A percentile compares a stretch with the other conserved stretches of the same genome.
phyloP scores from a whole-genome alignment of 2,888 invertebrate genomes.

The Cheilosia scutellata region DNA sequence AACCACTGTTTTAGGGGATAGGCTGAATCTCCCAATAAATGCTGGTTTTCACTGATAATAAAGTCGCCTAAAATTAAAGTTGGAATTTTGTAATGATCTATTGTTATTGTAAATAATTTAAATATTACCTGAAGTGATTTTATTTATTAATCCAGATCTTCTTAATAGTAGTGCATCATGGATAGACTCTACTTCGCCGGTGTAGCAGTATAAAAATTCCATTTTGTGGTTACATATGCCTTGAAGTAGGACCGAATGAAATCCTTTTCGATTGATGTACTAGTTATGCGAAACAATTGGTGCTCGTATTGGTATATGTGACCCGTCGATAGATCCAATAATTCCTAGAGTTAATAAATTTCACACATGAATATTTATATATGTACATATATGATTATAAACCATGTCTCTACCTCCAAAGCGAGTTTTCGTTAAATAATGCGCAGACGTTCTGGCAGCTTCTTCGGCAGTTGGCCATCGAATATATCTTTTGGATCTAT shows the following conservation, averaged over 20 bases:
- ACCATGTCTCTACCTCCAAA: not conserved
- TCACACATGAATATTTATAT: too few species aligned
- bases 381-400: too few species aligned
- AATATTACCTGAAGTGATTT: conserved; percentile 18
- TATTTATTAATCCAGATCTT: conserved; percentile 27
- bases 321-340: conserved; percentile 29
- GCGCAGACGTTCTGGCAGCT: conserved; percentile 18
- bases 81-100: not conserved
- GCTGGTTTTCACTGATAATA: conserved; percentile 21
- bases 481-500: not conserved
- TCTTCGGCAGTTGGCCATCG: conserved; percentile 12
- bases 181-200: conserved; percentile 19
- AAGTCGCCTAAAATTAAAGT: conserved; percentile 1
- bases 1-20: conserved; percentile 40
- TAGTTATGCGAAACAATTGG: conserved; percentile 32
- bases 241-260: conserved; percentile 18
- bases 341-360: not conserved
- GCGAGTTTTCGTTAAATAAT: conserved; percentile 3
- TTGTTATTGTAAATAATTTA: not conserved
- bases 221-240: conserved; percentile 26
- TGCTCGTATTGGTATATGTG: conserved; percentile 29
- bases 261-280: conserved; percentile 48
- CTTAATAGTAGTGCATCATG: conserved; percentile 37
- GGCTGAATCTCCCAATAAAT: conserved; percentile 40
- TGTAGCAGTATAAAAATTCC: conserved; percentile 29